These are phyloP conservation scores for Chiridota heheva DNA, from an alignment of 35 echinoderm and acorn worm genomes.

Conservation along the genomic window DNA sequence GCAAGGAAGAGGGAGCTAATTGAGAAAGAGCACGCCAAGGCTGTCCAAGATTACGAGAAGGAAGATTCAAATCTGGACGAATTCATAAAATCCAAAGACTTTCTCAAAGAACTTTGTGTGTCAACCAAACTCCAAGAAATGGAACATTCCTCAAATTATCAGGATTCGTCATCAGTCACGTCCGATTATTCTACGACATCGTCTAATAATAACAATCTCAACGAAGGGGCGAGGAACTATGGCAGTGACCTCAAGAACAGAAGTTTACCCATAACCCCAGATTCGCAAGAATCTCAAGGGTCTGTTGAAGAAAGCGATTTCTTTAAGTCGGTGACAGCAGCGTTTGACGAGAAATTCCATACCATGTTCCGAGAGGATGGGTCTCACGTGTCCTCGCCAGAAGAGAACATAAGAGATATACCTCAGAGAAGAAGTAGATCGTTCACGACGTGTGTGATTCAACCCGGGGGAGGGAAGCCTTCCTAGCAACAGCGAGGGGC, in stretches of 20 bases:
- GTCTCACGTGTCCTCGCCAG: conserved; percentile 2
- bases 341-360: conserved; percentile 52
- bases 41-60: conserved; percentile 81
- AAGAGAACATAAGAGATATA: conserved; percentile 16
- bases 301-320: conserved; percentile 27
- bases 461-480: neutral
- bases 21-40: conserved; percentile 69
- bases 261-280: neutral
- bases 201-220: conserved; percentile 75
- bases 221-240: conserved; percentile 3
- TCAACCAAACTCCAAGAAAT: conserved; percentile 18
- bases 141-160: neutral
- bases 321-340: conserved; percentile 36
- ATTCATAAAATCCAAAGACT: conserved; percentile 68
- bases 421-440: conserved; percentile 21
- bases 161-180: conserved; percentile 61
- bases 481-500: neutral
- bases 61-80: conserved; percentile 92
- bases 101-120: conserved; percentile 51
- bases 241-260: conserved; percentile 11
- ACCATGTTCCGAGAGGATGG: conserved; percentile 15
- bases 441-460: conserved; percentile 20
- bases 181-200: conserved; percentile 78
- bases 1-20: conserved; percentile 67
- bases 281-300: conserved; percentile 34